Conservation (phyloP, 2,888 invertebrate genomes). For the Aelia acuminata region DNA sequence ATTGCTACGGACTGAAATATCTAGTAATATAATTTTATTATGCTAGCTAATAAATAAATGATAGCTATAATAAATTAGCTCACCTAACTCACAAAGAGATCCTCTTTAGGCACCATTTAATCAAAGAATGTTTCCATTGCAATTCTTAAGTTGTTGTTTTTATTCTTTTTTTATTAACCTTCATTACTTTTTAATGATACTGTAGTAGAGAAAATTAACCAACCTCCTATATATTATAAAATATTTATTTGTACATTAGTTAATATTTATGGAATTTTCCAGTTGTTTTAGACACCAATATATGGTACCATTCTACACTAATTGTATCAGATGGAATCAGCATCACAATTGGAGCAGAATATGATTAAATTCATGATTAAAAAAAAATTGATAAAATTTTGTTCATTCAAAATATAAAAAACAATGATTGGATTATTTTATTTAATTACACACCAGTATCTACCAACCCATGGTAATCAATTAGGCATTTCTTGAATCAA, state of each 20-base stretch:
- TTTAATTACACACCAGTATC: background rate
- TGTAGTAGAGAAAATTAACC: too few species aligned
- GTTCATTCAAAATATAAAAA: background rate
- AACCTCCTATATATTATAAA: background rate
- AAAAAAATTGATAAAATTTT: too few species aligned
- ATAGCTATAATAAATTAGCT: too few species aligned
- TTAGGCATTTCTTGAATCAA: background rate
- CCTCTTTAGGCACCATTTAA: too few species aligned
- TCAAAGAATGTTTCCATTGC: too few species aligned
- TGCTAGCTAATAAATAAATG: too few species aligned
- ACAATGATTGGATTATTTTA: background rate
- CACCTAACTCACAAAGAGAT: too few species aligned
- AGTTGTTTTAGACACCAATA: slow-evolving; percentile 77
- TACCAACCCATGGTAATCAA: background rate
- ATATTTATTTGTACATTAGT: background rate
- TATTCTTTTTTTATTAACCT: too few species aligned
- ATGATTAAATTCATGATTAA: slow-evolving; percentile 78
- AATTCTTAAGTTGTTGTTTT: too few species aligned
- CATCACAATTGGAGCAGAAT: slow-evolving; percentile 96
- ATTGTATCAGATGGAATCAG: slow-evolving; percentile 91
- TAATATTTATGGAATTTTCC: slow-evolving; percentile 66
- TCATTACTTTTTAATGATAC: too few species aligned
- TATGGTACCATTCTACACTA: slow-evolving; percentile 94
- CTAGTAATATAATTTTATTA: too few species aligned
- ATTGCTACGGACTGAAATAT: too few species aligned